Evolutionary conservation across 2,888 invertebrate genomes (phyloP), one percentile per base, ranked within the genome.

Genomic region (Eurois occulta): DNA sequence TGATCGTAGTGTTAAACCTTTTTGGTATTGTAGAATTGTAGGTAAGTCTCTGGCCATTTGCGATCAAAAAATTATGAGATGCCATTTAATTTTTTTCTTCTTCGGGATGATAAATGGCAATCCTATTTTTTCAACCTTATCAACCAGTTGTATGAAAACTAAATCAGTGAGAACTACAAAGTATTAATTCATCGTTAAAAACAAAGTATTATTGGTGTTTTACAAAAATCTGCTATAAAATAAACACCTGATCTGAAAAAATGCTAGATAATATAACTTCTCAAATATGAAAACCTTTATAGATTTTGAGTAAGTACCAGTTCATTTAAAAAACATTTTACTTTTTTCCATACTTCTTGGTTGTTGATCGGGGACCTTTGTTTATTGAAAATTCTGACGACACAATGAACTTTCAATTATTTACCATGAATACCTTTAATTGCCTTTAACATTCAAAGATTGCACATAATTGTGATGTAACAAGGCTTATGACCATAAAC

Each of bases 401-500:
- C 21, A 43, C 11, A 32, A n/a, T 32, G 80, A 67, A 21, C 1
- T 24, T 28, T 32, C 8, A 46, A n/a, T 43, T 65, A 41, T 65
- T 43, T n/a, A 32, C 48, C 68, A 48, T 52, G n/a, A 35, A 43
- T 48, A 64, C 41, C 46, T 32, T 35, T 81, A 74, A 85, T 73
- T 58, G 58, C 28, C 60, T 32, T 41, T 82, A 74, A 85, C 78
- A 72, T 78, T 85, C 73, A 84, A 81, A 83, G 73, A 75, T 84
- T 78, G 35, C 71, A 65, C 48, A 48, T 78, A 68, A 82, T 85
- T 72, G 74, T 78, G 60, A 86, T 60, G 60, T 85, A 74, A 85
- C 62, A 62, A 72, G 78, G 46, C 46, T 32, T 66, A 24, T 74
- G 70, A 38, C 84, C 80, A 72, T 87, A 77, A 79, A 75, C 10